Evolutionary conservation across 2,888 invertebrate genomes (phyloP), one percentile per base, ranked within the genome.

Genomic region (Escarpia spicata): DNA sequence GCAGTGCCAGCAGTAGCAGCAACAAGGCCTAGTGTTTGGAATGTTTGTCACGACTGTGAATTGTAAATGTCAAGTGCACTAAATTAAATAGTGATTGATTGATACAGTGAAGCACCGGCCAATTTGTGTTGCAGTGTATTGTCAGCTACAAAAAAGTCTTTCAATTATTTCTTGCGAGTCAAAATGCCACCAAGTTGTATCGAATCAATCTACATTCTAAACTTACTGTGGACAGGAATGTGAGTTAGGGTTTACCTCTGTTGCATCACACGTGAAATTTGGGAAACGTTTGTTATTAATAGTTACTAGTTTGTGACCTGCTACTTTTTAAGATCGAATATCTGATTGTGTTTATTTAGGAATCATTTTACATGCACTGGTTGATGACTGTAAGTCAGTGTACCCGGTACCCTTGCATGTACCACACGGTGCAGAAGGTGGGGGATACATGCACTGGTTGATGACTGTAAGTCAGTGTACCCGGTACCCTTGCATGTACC

Each of bases 1-100:
- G 52, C 9, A 9, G 1, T 37, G 1, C 37, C 37, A 37, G 37
- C 37, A 6, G 8, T 75, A 26, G 75, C 75, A 75, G 6, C 75
- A 75, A 52, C 52, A 52, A 52, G 9, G 52, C 52, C 10, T 52
- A 52, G 15, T 52, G 52, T 52, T 75, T 6, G 75, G 19, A 75
- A 75, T 75, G 19, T 75, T 26, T 75, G 19, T 75, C 75, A 75
- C 75, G 15, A 26, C 75, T 26, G 26, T 75, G 19, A 26, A 75
- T 75, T 75, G 19, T 26, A 75, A 15, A 75, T 19, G 75, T 75
- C 75, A 75, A 75, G 8, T 75, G 75, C 75, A 26, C 75, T 75
- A 75, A 75, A 75, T 75, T 75, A n/a, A 75, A 75, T 75, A 75
- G 19, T 75, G 75, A 75, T n/a, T 75, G 75, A 75, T 75, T 75